These are phyloP conservation scores for Ichneumon xanthorius DNA, from an alignment of 2,888 invertebrate genomes.

Conservation along the genomic window DNA sequence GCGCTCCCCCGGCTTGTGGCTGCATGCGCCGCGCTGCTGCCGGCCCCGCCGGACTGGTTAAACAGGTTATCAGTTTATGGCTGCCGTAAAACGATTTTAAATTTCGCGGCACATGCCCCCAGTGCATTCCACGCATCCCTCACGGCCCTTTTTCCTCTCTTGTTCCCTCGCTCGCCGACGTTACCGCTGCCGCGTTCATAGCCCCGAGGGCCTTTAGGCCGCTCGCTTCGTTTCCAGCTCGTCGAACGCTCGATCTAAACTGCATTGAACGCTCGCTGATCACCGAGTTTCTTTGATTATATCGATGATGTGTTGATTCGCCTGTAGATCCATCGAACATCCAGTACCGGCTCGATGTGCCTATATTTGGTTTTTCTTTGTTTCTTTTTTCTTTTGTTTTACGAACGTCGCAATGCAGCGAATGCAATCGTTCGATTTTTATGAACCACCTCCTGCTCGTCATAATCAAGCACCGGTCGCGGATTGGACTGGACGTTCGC, in stretches of 20 bases:
- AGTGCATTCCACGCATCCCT: constrained; percentile 41
- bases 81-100: constrained; percentile 83
- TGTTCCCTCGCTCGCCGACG: constrained; percentile 26
- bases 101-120: constrained; percentile 81
- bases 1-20: constrained; percentile 66
- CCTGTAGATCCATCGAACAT: background rate
- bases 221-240: constrained; percentile 22
- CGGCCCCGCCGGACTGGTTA: constrained; percentile 78
- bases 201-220: constrained; percentile 36
- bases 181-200: constrained; percentile 39
- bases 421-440: constrained; percentile 28
- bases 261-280: constrained; percentile 20
- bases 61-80: constrained; percentile 83
- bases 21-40: constrained; percentile 19
- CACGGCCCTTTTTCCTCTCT: constrained; percentile 36
- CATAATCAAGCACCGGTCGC: constrained; percentile 29
- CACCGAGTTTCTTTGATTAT: background rate
- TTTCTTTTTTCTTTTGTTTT: background rate
- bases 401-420: background rate
- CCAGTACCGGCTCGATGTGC: background rate
- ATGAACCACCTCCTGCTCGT: constrained; percentile 31
- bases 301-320: background rate
- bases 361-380: background rate
- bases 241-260: constrained; percentile 20
- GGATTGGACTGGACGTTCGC: constrained; percentile 20